These are phyloP conservation scores for Plagodis pulveraria DNA, from an alignment of 2,888 invertebrate species.

Conservation along the genomic window DNA sequence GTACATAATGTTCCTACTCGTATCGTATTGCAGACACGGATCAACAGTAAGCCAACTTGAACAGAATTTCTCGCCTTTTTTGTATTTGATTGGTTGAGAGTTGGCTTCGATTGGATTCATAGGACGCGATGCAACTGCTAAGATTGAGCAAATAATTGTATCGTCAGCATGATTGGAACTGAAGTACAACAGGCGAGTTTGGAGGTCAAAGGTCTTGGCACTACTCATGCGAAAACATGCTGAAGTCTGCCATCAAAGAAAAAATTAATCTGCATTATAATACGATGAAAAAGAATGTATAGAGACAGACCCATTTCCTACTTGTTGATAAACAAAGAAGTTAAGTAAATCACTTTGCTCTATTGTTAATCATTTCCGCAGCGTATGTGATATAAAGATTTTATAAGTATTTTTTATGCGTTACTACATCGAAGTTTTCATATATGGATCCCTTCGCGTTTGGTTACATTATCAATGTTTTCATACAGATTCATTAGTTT, in stretches of 20 bases:
- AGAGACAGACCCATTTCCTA: constrained; percentile 83
- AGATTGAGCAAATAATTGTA: constrained; percentile 53
- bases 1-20: constrained; percentile 88
- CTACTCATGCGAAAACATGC: constrained; percentile 38
- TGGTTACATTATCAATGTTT: no score
- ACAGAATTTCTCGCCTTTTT: constrained; percentile 88
- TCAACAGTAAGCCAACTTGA: constrained; percentile 88
- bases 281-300: constrained; percentile 41
- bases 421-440: no score
- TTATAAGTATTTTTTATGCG: no score
- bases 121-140: constrained; percentile 61
- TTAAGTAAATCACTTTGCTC: no score
- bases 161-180: constrained; percentile 45
- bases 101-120: constrained; percentile 47
- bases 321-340: constrained; percentile 51
- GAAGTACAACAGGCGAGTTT: constrained; percentile 50
- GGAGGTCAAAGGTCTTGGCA: constrained; percentile 42
- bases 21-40: constrained; percentile 90
- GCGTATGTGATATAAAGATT: no score
- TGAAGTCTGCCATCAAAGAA: constrained; percentile 88
- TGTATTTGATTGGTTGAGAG: constrained; percentile 43
- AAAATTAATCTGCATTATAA: constrained; percentile 86
- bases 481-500: no score
- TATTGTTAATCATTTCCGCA: no score
- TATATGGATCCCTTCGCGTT: no score